Base-by-base conservation (phyloP, 2,888 invertebrate species). In the Lycaena phlaeas region DNA sequence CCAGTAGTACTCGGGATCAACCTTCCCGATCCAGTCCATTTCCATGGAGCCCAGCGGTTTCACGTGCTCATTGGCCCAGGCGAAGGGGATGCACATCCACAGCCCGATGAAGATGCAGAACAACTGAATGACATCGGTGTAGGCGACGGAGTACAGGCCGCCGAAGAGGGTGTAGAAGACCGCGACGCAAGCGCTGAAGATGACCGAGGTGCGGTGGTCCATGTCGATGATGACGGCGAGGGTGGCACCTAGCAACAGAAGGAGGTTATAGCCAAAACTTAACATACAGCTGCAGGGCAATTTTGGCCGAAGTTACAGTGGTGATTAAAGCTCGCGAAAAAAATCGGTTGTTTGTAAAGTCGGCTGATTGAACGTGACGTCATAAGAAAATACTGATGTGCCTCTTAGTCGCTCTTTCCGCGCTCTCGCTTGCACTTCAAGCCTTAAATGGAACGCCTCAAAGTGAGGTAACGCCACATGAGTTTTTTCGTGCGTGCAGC, bases 11-110 rank as follows among this genome's bases (percentile, higher is more conserved):
- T 87, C 77, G 0, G 89, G 77, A 0, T 91, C 88, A 7, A 97
- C 85, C 39, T 86, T 78, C 2, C 97, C 97, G 49, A 97, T 92
- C 96, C 96, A 97, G 66, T 96, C 94, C 39, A 93, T 91, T 15
- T 94, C 91, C 87, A 93, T 90, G 27, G 90, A 89, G 47, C 92
- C 87, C 49, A 97, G 87, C 12, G 95, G 91, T 60, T 89, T 87
- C 7, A 97, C 97, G 61, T 94, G 92, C 11, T 92, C 90, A 77
- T 96, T 92, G 47, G 89, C 86, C 92, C 97, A 92, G 7, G 97
- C 96, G 68, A 97, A 98, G 0, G 98, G 98, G 51, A 98, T 96
- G 69, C 97, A 96, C 89, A 98, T 91, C 98, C 98, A 98, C 72
- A 99, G 86, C 18, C 98, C 34, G 59, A 98, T 90, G 79, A 98